phyloP scores from a whole-genome alignment of 2,113 vertebrate species.

The Elephantulus edwardii region DNA sequence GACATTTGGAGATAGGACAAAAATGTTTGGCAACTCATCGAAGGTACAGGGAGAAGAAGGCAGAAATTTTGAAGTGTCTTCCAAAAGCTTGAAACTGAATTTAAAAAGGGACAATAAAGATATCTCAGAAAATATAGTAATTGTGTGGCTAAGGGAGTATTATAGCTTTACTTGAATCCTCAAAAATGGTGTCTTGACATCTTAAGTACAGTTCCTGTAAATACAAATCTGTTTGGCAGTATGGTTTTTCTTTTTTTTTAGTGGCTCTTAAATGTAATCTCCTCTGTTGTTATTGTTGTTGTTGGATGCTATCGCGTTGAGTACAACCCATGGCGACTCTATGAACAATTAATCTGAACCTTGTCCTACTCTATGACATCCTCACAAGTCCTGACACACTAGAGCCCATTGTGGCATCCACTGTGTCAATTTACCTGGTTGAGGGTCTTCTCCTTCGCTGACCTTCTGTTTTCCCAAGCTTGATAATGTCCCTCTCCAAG shows the following conservation, averaged over 20 bases:
- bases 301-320: too few species aligned
- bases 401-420: too few species aligned
- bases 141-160: background rate
- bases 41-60: slow-evolving; percentile 1
- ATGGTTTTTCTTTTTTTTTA: background rate
- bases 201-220: background rate
- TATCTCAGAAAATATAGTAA: background rate
- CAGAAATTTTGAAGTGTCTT: slow-evolving; percentile 28
- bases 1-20: slow-evolving; percentile 46
- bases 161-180: background rate
- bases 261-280: too few species aligned
- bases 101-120: background rate
- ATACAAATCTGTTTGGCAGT: background rate
- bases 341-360: too few species aligned
- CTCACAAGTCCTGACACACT: too few species aligned
- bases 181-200: background rate
- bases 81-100: slow-evolving; percentile 14
- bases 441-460: too few species aligned
- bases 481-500: too few species aligned
- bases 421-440: too few species aligned
- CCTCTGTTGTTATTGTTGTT: too few species aligned
- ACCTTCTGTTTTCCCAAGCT: too few species aligned
- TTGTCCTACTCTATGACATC: too few species aligned
- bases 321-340: too few species aligned
- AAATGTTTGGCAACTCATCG: slow-evolving; percentile 57